Evolutionary conservation across 2,797 vertebrate genomes (phyloP).

Genomic region (Cichlasoma orientale): DNA sequence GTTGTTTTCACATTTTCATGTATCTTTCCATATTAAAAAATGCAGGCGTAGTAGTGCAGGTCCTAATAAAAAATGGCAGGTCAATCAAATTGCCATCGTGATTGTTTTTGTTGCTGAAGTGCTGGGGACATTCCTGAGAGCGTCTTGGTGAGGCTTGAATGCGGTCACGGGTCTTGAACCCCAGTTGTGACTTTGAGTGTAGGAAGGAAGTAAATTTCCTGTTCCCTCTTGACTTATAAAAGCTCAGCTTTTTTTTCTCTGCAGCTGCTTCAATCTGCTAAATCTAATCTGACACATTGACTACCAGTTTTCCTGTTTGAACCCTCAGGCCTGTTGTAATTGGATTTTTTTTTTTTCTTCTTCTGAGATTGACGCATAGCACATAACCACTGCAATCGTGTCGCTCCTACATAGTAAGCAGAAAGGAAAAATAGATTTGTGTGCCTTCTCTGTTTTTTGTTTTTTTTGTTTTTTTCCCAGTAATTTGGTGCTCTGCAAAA

Average conservation of each 20-base stretch:
- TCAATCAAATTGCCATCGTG: not conserved
- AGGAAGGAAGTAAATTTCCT: not conserved
- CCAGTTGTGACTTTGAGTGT: slow-evolving; percentile 6
- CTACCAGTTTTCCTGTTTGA: not conserved
- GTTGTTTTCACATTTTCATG: too few species aligned
- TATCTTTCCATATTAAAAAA: not conserved
- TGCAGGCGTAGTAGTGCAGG: not conserved
- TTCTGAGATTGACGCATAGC: not conserved
- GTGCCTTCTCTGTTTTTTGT: not conserved
- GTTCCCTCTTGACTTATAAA: not conserved
- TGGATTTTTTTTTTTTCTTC: not conserved
- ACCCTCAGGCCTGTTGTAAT: not conserved
- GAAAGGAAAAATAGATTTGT: not conserved
- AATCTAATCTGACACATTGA: slow-evolving; percentile 1
- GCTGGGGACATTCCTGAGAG: not conserved
- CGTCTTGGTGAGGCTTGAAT: not conserved
- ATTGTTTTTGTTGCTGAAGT: not conserved
- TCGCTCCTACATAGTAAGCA: not conserved
- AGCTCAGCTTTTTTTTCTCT: not conserved
- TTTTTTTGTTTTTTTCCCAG: not conserved
- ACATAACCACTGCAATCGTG: not conserved
- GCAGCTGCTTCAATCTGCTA: not conserved
- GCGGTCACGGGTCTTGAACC: not conserved
- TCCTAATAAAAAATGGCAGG: not conserved
- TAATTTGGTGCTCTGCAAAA: not conserved